These are phyloP conservation scores for Sebastes aleutianus DNA, from an alignment of 2,797 vertebrate genomes.

Conservation along the genomic window DNA sequence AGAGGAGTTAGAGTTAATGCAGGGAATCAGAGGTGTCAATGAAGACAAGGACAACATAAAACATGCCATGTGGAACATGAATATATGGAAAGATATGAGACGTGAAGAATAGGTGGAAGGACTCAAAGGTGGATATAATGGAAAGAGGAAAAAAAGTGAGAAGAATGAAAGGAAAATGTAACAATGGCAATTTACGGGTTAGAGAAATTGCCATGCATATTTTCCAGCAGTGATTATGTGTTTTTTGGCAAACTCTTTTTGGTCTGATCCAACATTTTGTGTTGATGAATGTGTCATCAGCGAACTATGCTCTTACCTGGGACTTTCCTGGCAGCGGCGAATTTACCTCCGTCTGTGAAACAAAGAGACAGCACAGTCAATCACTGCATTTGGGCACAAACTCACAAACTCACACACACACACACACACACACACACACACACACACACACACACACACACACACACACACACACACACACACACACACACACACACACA, in stretches of 20 bases:
- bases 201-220: not conserved
- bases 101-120: not conserved
- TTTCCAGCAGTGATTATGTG: slow-evolving; percentile 13
- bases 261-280: not conserved
- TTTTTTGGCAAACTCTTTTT: slow-evolving; percentile 18
- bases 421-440: not conserved
- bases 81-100: not conserved
- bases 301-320: slow-evolving; percentile 49
- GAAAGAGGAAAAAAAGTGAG: not conserved
- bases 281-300: slow-evolving; percentile 1
- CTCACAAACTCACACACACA: not conserved
- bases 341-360: slow-evolving; percentile 57
- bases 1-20: not conserved
- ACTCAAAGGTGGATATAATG: not conserved
- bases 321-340: slow-evolving; percentile 55
- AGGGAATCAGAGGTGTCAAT: not conserved
- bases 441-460: not conserved
- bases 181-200: not conserved
- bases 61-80: not conserved
- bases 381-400: not conserved
- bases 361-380: slow-evolving; percentile 6
- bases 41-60: not conserved
- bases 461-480: not conserved
- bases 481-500: not conserved
- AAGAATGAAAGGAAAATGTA: not conserved